These are phyloP conservation scores for Cheilosia grossa DNA, from an alignment of 2,888 invertebrate genomes.

Conservation along the genomic window DNA sequence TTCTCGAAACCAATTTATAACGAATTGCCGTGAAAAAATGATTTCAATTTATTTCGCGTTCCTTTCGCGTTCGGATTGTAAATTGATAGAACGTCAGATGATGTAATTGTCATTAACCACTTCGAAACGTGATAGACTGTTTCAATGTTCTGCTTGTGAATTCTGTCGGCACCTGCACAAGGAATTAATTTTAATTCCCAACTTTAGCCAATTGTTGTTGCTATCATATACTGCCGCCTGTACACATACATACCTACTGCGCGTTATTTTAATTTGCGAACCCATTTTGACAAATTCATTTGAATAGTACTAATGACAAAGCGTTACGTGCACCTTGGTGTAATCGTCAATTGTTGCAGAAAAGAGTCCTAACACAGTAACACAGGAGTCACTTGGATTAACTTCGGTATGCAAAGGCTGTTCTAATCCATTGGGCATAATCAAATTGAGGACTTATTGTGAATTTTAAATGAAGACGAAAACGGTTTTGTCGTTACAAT, in stretches of 20 bases:
- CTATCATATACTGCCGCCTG: background rate
- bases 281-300: slow-evolving; percentile 50
- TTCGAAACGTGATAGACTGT: slow-evolving; percentile 27
- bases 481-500: background rate
- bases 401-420: slow-evolving; percentile 30
- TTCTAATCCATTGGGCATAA: slow-evolving; percentile 6
- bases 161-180: slow-evolving; percentile 25
- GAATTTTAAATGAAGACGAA: slow-evolving; percentile 12
- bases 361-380: background rate
- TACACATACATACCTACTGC: background rate
- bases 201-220: slow-evolving; percentile 29
- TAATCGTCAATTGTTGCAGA: slow-evolving; percentile 19
- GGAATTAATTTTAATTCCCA: slow-evolving; percentile 58
- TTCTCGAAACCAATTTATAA: too few relatives aligned
- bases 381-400: background rate
- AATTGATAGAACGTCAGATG: slow-evolving; percentile 33
- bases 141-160: slow-evolving; percentile 34
- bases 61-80: slow-evolving; percentile 20
- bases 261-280: slow-evolving; percentile 3
- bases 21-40: too few relatives aligned
- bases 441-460: slow-evolving; percentile 10
- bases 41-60: background rate
- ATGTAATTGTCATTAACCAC: slow-evolving; percentile 40
- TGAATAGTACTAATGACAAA: slow-evolving; percentile 33
- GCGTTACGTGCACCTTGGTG: slow-evolving; percentile 9